These are phyloP conservation scores for Andricus quercusramuli DNA, from an alignment of 2,888 invertebrate species.

Conservation along the genomic window DNA sequence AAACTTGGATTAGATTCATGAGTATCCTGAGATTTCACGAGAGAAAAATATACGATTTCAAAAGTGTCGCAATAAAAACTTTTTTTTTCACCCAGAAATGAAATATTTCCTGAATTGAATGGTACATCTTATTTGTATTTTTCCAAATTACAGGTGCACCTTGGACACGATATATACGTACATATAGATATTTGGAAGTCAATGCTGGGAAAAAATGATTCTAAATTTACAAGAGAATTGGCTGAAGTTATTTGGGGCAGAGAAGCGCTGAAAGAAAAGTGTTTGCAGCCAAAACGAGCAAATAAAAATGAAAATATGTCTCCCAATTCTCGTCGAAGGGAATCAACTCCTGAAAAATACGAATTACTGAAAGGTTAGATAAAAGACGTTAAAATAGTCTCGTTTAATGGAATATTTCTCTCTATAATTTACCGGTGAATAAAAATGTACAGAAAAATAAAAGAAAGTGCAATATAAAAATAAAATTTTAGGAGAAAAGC, in stretches of 20 bases:
- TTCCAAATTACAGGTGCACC: not conserved
- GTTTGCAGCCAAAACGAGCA: not conserved
- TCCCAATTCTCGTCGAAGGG: not conserved
- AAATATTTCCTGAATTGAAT: no score
- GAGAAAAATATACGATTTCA: no score
- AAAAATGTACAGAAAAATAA: no score
- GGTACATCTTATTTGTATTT: not conserved
- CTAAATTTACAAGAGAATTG: not conserved
- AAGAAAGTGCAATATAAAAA: no score
- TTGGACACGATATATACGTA: not conserved
- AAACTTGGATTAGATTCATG: no score
- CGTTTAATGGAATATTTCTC: no score
- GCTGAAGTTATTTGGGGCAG: constrained; percentile 12
- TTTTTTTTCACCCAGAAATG: no score
- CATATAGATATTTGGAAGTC: not conserved
- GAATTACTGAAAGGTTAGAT: not conserved
- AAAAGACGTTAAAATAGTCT: no score
- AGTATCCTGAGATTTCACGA: no score
- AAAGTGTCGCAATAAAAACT: no score
- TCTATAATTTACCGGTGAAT: no score
- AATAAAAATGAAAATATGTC: not conserved
- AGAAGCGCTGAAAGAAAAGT: not conserved
- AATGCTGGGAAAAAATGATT: not conserved
- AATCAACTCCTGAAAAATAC: not conserved
- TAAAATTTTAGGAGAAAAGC: no score